Evolutionary conservation across 2,888 invertebrate species (phyloP), one percentile per base, ranked within the genome.

Genomic region (Seira ritae): DNA sequence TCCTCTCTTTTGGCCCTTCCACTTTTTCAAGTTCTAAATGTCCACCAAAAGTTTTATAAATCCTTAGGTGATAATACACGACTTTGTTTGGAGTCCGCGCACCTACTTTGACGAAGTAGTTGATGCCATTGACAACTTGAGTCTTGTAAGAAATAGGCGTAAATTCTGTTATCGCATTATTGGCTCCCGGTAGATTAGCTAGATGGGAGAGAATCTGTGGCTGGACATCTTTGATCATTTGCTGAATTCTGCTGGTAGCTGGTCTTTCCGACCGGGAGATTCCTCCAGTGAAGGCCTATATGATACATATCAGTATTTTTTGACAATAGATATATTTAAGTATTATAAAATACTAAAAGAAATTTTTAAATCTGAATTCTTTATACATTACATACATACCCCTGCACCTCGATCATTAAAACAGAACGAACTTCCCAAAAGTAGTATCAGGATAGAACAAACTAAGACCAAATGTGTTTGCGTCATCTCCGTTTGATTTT

Each of bases 101-200:
- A 4, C 66, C 24, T 12, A 84, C 75, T 60, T 84, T 84, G 19
- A 84, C 70, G 23, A 84, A 84, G 70, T 84, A 84, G 31, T 79
- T 84, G n/a, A 74, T 37, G 19, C 84, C 84, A 22, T 84, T 84
- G 19, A 84, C 84, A 0, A 84, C n/a, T 65, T 84, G 84, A 4
- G 84, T 74, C n/a, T 66, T 19, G 65, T 31, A 84, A 0, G 84
- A 79, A 66, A 84, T 75, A 12, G 84, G 73, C 12, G n/a, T 55
- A 2, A 79, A 20, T 20, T 60, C 62, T 6, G 66, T 66, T n/a
- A 24, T 23, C 2, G 60, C 23, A 15, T 70, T 71, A 22, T 8
- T n/a, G 3, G 76, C 77, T 12, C 75, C 70, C 10, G 73, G 75
- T 3, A 55, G n/a, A 10, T 37, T 42, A 0, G 23, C 10, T 8